Evolutionary conservation across 1,140 invertebrate genomes (phyloP), one percentile per base, ranked within the genome.

Genomic region (Hylyphantes graminicola): DNA sequence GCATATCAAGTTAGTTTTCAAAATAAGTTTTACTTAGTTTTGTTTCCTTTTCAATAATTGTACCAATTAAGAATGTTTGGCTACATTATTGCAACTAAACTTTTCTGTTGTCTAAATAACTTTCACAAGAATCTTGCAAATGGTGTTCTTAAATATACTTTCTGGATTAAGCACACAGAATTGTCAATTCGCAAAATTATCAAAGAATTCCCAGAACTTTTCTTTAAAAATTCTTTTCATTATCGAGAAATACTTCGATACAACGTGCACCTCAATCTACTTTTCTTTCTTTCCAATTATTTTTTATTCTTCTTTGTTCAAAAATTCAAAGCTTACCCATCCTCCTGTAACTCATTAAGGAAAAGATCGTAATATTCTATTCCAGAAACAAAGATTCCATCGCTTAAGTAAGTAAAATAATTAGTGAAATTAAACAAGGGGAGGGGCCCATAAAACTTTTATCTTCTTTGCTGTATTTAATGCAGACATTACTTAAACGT

Each of bases 401-500:
- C 65, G 54, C 70, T 80, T 80, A 70, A 80, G 13, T 19, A 19
- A 70, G 64, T 80, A 55, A 70, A 80, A 80, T 80, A 80, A 80
- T 80, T 80, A 80, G 77, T 68, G 77, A 80, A 63, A 80, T 80
- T 68, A 80, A 80, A 80, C 77, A 80, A 80, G 77, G n/a, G n/a
- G 75, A 63, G 61, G 64, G 64, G 19, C 70, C 50, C 53, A 80
- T 80, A 80, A 80, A 80, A 70, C 77, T 80, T 77, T 80, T 59
- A 68, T 59, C 77, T 80, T 21, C 11, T 7, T 15, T 53, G 53
- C 51, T 50, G 53, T n/a, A 57, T 80, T 80, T 80, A 80, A 70
- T 80, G 77, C 63, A 80, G 65, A 70, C 77, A 80, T 78, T 78
- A 78, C 75, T 78, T 80, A 68, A 68, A 57, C 77, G 50, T 70